phyloP scores from a whole-genome alignment of 2,113 vertebrate species.

The Hemichromis elongatus region DNA sequence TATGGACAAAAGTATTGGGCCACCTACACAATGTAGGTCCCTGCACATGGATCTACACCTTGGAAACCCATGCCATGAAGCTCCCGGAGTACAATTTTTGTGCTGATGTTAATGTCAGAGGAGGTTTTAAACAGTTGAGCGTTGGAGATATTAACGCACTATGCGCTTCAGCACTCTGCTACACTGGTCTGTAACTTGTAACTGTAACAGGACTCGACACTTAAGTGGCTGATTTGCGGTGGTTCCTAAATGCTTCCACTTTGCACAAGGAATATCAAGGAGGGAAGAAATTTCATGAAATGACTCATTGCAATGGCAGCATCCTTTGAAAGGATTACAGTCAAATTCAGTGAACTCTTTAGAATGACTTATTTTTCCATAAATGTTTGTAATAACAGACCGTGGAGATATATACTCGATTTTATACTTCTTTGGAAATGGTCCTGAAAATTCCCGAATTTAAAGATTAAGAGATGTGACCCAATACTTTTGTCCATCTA shows the following conservation, averaged over 20 bases:
- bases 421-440: neutral
- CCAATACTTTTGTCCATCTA: neutral
- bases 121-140: neutral
- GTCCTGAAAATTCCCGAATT: neutral
- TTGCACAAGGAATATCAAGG: neutral
- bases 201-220: neutral
- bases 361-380: neutral
- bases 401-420: neutral
- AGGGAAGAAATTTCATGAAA: neutral
- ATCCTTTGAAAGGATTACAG: neutral
- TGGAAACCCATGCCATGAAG: neutral
- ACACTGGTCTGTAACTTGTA: neutral
- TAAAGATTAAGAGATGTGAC: neutral
- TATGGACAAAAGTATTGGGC: neutral
- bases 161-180: neutral
- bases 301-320: neutral
- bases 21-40: neutral
- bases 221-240: neutral
- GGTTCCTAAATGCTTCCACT: neutral
- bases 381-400: neutral
- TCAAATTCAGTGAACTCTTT: neutral
- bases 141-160: neutral
- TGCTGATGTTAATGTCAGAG: neutral
- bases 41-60: neutral
- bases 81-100: neutral